Base-by-base conservation (phyloP, 2,113 vertebrate genomes). In the Chaetorhynchus papuensis region DNA sequence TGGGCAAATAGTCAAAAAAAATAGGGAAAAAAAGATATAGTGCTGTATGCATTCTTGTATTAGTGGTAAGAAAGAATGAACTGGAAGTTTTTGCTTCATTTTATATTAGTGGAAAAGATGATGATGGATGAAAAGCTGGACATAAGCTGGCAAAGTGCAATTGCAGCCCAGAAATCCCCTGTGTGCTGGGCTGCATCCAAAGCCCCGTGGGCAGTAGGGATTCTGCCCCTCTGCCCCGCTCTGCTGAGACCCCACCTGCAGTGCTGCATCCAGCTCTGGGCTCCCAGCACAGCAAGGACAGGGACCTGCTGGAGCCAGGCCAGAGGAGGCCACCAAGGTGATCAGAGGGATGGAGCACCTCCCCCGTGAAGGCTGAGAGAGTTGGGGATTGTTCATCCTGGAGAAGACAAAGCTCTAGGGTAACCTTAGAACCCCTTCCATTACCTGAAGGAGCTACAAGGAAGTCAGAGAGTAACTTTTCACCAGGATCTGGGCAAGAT, bases 381-480 rank as follows among this genome's bases (percentile, higher is more conserved):
- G 1, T 0, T 76, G 33, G 8, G 16, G 0, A 49, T 1, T 49
- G 22, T 42, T 61, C 19, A 54, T 23, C 1, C 1, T 61, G 27
- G 27, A 28, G 13, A 31, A 80, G 26, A 37, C 1, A 54, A 68
- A 11, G 20, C n/a, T 79, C 5, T 17, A 16, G n/a, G 21, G 9
- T 56, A 56, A 64, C 9, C 6, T 79, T 54, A 22, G n/a, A 63
- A 6, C 6, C 7, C 26, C 49, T 64, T 42, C 11, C 31, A 71
- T 41, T 31, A 27, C 11, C 24, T 42, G 57, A 72, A 56, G 19
- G 35, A 41, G 6, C 16, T 49, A 26, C 35, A 35, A 64, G 16
- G 26, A 63, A 56, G 24, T 61, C 47, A 56, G 57, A 65, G 42
- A 26, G 13, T 7, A 30, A 49, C 35, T 88, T 71, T 71, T 56